Conservation (phyloP, 2,888 invertebrate genomes). For the Luffia ferchaultella region DNA sequence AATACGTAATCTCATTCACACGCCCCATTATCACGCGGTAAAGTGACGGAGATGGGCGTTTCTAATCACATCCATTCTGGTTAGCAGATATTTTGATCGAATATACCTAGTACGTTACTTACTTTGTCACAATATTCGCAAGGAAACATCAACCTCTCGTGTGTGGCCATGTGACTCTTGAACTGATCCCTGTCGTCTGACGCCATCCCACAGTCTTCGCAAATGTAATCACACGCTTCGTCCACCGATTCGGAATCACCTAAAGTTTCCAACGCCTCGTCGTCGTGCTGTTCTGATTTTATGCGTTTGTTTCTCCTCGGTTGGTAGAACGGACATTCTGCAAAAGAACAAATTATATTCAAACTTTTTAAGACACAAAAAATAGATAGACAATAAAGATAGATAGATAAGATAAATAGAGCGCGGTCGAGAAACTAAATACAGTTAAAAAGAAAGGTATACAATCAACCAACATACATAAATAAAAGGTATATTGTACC, state of each 20-base stretch:
- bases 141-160: conserved; percentile 12
- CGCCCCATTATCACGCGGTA: background rate
- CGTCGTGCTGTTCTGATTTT: conserved; percentile 14
- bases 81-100: background rate
- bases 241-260: conserved; percentile 2
- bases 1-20: background rate
- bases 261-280: background rate
- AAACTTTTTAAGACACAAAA: no score
- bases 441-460: no score
- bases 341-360: background rate
- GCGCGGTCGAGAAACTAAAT: no score
- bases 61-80: background rate
- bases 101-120: background rate
- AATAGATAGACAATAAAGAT: no score
- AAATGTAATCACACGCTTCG: conserved; percentile 30
- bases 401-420: no score
- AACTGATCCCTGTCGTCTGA: conserved; percentile 32
- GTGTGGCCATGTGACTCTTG: conserved; percentile 33
- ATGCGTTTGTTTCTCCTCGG: conserved; percentile 40
- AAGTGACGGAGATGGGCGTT: background rate
- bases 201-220: conserved; percentile 45
- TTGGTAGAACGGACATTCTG: conserved; percentile 54
- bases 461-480: no score
- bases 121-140: background rate
- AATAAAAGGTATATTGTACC: no score